phyloP scores from a whole-genome alignment of 2,888 invertebrate species.

The Colostygia pectinataria region DNA sequence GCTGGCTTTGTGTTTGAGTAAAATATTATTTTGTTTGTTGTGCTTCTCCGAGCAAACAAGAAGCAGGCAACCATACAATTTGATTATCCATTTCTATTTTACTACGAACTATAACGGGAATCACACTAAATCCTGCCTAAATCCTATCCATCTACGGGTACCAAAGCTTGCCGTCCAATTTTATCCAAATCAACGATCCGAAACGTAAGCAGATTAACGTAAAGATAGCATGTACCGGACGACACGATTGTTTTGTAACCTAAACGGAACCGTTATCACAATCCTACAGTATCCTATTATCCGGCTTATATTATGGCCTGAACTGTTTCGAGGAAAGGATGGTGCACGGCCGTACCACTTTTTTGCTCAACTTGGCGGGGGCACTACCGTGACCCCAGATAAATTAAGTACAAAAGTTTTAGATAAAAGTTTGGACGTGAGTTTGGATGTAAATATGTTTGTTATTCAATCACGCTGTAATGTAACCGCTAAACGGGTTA shows the following conservation, averaged over 20 bases:
- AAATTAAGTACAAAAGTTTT: too few species aligned
- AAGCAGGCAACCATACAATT: not conserved
- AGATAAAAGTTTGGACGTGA: too few species aligned
- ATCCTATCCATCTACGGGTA: constrained; percentile 2
- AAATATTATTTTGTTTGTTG: not conserved
- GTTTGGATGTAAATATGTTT: too few species aligned
- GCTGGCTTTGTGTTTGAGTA: too few species aligned
- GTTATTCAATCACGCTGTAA: too few species aligned
- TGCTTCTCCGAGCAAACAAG: not conserved
- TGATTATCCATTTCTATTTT: constrained; percentile 5
- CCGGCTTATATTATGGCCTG: too few species aligned
- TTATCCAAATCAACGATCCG: constrained; percentile 7
- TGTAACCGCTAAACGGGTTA: too few species aligned
- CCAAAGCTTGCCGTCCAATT: constrained; percentile 5
- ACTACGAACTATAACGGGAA: constrained; percentile 1
- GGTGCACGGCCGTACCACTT: too few species aligned
- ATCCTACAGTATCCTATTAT: too few species aligned
- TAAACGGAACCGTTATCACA: constrained; percentile 37
- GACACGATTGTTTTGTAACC: constrained; percentile 34
- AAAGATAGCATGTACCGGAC: constrained; percentile 44
- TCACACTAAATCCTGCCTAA: constrained; percentile 2
- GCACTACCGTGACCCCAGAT: too few species aligned
- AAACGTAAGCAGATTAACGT: constrained; percentile 51
- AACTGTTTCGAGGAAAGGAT: too few species aligned
- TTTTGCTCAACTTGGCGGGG: too few species aligned